Conservation (phyloP, 2,113 vertebrate species). For the Electrona antarctica region DNA sequence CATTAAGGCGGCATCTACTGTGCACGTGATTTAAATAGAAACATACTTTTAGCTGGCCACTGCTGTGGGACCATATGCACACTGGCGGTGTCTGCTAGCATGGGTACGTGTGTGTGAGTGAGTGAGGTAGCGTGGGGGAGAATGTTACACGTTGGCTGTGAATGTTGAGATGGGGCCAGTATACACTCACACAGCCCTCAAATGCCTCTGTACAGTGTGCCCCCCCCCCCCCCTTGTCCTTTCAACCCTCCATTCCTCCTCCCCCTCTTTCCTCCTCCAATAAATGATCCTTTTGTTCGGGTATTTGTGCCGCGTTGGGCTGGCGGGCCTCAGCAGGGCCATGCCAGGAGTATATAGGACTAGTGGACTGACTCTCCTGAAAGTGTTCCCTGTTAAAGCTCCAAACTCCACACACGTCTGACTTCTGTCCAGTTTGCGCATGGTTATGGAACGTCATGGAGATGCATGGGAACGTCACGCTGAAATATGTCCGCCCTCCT, state of each 20-base stretch:
- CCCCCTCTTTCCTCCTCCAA: conserved; percentile 70
- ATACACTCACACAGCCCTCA: conserved; percentile 66
- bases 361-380: conserved; percentile 50
- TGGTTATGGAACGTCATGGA: too few species aligned
- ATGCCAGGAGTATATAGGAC: conserved; percentile 25
- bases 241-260: conserved; percentile 27
- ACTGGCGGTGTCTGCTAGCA: conserved; percentile 29
- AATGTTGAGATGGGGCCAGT: conserved; percentile 79
- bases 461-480: too few species aligned
- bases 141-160: conserved; percentile 79
- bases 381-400: conserved; percentile 21
- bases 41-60: conserved; percentile 28
- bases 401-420: conserved; percentile 28
- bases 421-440: too few species aligned
- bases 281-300: conserved; percentile 79
- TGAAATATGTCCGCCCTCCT: background rate
- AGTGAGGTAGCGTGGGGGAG: conserved; percentile 43
- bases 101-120: conserved; percentile 20
- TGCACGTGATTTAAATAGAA: conserved; percentile 30
- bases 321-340: conserved; percentile 54
- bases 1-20: background rate
- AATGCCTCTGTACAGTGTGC: conserved; percentile 70
- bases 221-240: conserved; percentile 58
- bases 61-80: conserved; percentile 54
- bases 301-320: conserved; percentile 61